Evolutionary conservation across 2,113 vertebrate genomes (phyloP), one percentile per base, ranked within the genome.

Genomic region (Monopterus albus): DNA sequence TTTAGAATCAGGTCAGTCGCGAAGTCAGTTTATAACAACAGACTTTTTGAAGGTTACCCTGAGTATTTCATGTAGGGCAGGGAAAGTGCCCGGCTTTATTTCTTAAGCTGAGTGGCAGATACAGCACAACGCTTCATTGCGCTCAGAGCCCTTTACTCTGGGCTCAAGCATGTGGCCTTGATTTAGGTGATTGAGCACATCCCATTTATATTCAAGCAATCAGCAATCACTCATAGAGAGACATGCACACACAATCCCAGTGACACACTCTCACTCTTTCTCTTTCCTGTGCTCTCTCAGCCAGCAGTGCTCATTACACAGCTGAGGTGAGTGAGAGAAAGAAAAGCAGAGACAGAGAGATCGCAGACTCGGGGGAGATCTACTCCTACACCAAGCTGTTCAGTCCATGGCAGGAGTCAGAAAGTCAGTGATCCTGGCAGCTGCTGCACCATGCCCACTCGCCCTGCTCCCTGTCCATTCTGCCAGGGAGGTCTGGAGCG

Each of bases 151-250:
- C 81, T 87, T 81, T 28, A 58, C 86, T 69, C 56, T 36, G 63
- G 78, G 77, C 79, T 73, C 55, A 15, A 87, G 75, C 87, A 88
- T 86, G 87, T 88, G 87, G 87, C 86, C 84, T 89, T 88, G 90
- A 91, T 90, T 90, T 87, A 88, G 90, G 86, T 88, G 88, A 88
- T 86, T 77, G 78, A 83, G 79, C 88, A 86, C 81, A 78, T 78
- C 83, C 73, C 81, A 87, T 88, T 87, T 86, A 82, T 83, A 87
- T 88, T 88, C 88, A 83, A 70, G 88, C 83, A 88, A 89, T 91
- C 83, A 82, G 69, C 81, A 62, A 78, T 85, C 56, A 50, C 69
- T 83, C 76, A 70, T 72, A 75, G 55, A 83, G 43, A 83, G 79
- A 76, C 75, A 78, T 40, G 57, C 61, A 70, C 45, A 9, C 58